Conservation (phyloP, 2,113 vertebrate genomes). For the Sakesphorus luctuosus region DNA sequence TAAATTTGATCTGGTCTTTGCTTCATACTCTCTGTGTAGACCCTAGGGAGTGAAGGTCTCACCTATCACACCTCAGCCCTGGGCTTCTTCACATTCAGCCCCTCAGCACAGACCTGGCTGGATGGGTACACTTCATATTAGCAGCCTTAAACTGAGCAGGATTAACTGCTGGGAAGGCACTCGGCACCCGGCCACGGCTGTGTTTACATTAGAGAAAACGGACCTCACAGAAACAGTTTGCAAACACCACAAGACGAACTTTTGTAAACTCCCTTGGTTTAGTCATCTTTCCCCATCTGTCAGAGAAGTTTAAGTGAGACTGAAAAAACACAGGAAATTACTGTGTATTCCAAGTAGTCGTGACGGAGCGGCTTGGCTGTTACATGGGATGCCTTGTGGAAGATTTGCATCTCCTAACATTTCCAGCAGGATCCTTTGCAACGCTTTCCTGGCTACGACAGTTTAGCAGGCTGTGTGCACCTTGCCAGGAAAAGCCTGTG, state of each 20-base stretch:
- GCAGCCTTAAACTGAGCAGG: slow-evolving; percentile 43
- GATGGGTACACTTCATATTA: neutral
- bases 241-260: slow-evolving; percentile 72
- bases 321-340: slow-evolving; percentile 78
- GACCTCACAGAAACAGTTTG: slow-evolving; percentile 72
- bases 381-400: slow-evolving; percentile 65
- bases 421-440: slow-evolving; percentile 58
- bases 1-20: neutral
- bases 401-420: slow-evolving; percentile 65
- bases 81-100: neutral
- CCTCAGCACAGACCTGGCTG: neutral
- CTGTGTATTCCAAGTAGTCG: slow-evolving; percentile 75
- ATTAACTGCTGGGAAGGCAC: slow-evolving; percentile 41
- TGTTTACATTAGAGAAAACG: slow-evolving; percentile 73
- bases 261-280: slow-evolving; percentile 72
- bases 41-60: neutral
- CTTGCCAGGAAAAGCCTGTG: slow-evolving; percentile 49
- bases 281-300: slow-evolving; percentile 76
- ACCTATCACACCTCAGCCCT: neutral
- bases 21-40: neutral
- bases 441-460: slow-evolving; percentile 23
- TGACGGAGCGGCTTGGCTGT: slow-evolving; percentile 74
- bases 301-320: slow-evolving; percentile 72
- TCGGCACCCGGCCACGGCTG: slow-evolving; percentile 54
- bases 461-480: neutral